A percentile compares a stretch with the other conserved stretches of the same genome.
phyloP scores from a whole-genome alignment of 1,140 invertebrate genomes.

The Lethocerus indicus region DNA sequence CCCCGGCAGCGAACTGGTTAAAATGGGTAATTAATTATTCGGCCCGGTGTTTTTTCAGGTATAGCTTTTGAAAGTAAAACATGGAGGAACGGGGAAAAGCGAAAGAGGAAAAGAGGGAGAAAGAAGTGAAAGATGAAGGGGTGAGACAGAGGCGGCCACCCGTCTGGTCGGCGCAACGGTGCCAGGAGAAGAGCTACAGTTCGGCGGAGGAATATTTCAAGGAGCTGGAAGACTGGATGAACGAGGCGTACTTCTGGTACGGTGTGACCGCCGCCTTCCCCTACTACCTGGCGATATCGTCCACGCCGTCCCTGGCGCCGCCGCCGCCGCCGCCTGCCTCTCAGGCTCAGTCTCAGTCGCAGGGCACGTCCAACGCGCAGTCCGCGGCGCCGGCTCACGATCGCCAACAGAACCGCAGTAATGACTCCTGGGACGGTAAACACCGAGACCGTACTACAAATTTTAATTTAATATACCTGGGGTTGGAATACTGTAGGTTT shows the following conservation, averaged over 20 bases:
- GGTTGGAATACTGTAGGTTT: too few relatives aligned
- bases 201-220: constrained; percentile 26
- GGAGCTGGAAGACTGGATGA: constrained; percentile 31
- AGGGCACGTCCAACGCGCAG: too few relatives aligned
- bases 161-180: not conserved
- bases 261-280: constrained; percentile 28
- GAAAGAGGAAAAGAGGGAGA: not conserved
- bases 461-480: too few relatives aligned
- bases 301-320: too few relatives aligned
- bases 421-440: too few relatives aligned
- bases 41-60: not conserved
- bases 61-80: not conserved
- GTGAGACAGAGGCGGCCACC: not conserved
- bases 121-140: not conserved
- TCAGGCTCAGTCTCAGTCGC: too few relatives aligned
- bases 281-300: constrained; percentile 28
- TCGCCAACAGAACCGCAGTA: too few relatives aligned
- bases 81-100: not conserved
- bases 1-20: too few relatives aligned
- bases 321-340: too few relatives aligned
- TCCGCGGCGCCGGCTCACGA: too few relatives aligned
- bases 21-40: not conserved
- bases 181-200: not conserved
- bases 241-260: constrained; percentile 31
- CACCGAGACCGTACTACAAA: too few relatives aligned